phyloP scores from a whole-genome alignment of 2,797 vertebrate genomes.

The Channa striata region DNA sequence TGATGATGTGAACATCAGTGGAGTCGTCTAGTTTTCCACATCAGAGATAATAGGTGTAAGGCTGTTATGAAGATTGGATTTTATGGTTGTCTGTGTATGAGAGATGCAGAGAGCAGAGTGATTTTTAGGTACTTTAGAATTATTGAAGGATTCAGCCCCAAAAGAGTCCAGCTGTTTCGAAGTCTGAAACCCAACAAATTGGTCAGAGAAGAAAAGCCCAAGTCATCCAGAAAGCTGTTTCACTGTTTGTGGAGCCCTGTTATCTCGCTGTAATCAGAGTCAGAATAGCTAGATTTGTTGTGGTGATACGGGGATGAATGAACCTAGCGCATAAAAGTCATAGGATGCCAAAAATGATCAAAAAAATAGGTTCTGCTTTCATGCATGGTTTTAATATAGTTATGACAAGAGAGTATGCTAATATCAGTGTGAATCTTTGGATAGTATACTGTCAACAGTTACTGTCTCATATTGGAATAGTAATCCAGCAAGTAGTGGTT shows the following conservation, averaged over 20 bases:
- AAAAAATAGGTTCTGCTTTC: not conserved
- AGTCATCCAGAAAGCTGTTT: conserved; percentile 11
- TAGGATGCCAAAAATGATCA: not conserved
- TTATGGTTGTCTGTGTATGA: conserved; percentile 1
- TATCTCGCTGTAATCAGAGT: not conserved
- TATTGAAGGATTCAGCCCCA: not conserved
- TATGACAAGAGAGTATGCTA: not conserved
- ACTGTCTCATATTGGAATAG: no score
- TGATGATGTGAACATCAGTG: conserved; percentile 50
- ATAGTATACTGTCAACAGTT: not conserved
- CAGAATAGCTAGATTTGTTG: not conserved
- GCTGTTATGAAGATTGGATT: conserved; percentile 54
- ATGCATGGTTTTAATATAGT: not conserved
- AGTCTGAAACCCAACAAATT: not conserved
- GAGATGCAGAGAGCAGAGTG: conserved; percentile 1
- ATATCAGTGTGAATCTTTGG: not conserved
- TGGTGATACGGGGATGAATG: not conserved
- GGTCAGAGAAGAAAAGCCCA: conserved; percentile 12
- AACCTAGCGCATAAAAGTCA: not conserved
- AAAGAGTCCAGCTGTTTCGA: not conserved
- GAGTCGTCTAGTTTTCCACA: conserved; percentile 54
- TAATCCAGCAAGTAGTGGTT: conserved; percentile 23
- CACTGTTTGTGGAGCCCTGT: not conserved
- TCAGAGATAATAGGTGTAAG: conserved; percentile 52
- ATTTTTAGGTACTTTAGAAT: conserved; percentile 22